Evolutionary conservation across 2,888 invertebrate species (phyloP), one percentile per base, ranked within the genome.

Genomic region (Sthenelais limicola): DNA sequence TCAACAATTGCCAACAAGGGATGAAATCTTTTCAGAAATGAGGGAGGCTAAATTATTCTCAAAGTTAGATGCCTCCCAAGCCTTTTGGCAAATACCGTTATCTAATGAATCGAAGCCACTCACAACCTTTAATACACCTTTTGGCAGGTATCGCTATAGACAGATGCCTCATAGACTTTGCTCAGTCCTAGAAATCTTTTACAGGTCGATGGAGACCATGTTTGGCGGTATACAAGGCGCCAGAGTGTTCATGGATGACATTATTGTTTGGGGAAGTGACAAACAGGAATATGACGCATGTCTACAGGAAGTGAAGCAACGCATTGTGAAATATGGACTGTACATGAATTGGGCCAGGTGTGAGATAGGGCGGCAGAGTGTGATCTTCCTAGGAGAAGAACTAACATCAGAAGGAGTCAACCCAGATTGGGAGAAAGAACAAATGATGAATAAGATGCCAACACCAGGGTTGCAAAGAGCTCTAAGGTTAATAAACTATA

Each of bases 111-210:
- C 7, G 5, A 24, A 21, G 21, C 21, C 7, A 18, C 18, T 51
- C 7, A 51, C 51, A 9, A 51, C 51, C 51, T 51, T 51, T 18
- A 51, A 51, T 26, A 51, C 51, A 18, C 51, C 51, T 4, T 51
- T 4, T 4, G 51, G 51, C 5, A 4, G 51, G 51, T 51, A 51
- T 51, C 51, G n/a, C n/a, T n/a, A n/a, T n/a, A n/a, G n/a, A n/a
- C n/a, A n/a, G n/a, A n/a, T n/a, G n/a, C n/a, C n/a, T n/a, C n/a
- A n/a, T n/a, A n/a, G n/a, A n/a, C n/a, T n/a, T n/a, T n/a, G n/a
- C n/a, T n/a, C n/a, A n/a, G 51, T 18, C 26, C 21, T 51, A 7
- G 21, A 5, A 51, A 18, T 7, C 7, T 51, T 21, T 26, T 26
- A 9, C 21, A 24, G 51, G 51, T 21, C 4, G 7, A 24, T 5